phyloP scores from a whole-genome alignment of 2,888 invertebrate genomes.

The Amphipyra tragopoginis region DNA sequence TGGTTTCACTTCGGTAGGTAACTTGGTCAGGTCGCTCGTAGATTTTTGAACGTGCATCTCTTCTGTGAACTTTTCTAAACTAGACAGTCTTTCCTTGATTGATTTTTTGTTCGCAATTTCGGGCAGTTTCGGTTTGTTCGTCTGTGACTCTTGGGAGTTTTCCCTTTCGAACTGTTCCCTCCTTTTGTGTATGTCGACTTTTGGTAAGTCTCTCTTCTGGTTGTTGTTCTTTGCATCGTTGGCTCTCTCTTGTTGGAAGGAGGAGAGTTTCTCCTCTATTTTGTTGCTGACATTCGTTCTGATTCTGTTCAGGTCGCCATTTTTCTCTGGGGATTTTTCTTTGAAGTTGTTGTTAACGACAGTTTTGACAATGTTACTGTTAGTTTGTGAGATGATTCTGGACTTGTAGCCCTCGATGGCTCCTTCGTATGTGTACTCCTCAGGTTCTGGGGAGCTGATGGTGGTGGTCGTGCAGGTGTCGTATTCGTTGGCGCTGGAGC shows the following conservation, averaged over 20 bases:
- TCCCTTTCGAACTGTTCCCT: conserved; percentile 95
- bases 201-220: conserved; percentile 91
- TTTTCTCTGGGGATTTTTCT: conserved; percentile 85
- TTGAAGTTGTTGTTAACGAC: conserved; percentile 84
- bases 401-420: conserved; percentile 96
- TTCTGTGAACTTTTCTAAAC: conserved; percentile 92
- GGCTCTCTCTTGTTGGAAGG: conserved; percentile 88
- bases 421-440: conserved; percentile 96
- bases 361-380: conserved; percentile 83
- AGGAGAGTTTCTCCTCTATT: conserved; percentile 91
- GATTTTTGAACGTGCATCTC: conserved; percentile 85
- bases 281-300: conserved; percentile 88
- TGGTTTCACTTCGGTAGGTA: conserved; percentile 91
- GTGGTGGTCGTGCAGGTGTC: conserved; percentile 92
- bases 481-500: conserved; percentile 90
- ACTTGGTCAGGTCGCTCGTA: conserved; percentile 83
- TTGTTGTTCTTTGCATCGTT: conserved; percentile 85
- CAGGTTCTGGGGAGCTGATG: conserved; percentile 92
- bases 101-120: conserved; percentile 92
- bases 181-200: conserved; percentile 95
- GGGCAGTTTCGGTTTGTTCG: conserved; percentile 88
- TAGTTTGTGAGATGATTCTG: conserved; percentile 92
- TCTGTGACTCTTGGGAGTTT: conserved; percentile 87
- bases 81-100: conserved; percentile 93
- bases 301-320: conserved; percentile 85